A percentile compares a stretch with the other conserved stretches of the same genome.
Evolutionary conservation across 1,140 invertebrate species (phyloP).

Genomic region (Penaeus indicus): DNA sequence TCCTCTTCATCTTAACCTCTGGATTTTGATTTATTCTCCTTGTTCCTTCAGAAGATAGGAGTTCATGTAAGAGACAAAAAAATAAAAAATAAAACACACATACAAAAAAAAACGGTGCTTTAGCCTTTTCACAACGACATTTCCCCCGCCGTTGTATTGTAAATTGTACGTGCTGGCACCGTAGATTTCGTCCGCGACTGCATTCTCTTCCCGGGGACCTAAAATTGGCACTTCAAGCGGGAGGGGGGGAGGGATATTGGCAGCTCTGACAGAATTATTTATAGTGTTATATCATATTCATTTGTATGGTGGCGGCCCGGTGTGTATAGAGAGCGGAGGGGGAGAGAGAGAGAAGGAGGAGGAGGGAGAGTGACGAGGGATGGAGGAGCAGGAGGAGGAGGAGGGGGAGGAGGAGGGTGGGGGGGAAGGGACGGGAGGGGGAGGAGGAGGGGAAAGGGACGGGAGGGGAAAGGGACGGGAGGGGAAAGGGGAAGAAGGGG

Average conservation of each 20-base stretch:
- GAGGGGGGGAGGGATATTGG: constrained; percentile 33
- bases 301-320: constrained; percentile 38
- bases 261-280: constrained; percentile 40
- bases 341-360: neutral
- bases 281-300: constrained; percentile 39
- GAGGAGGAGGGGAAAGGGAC: neutral
- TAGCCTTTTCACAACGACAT: no score
- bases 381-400: neutral
- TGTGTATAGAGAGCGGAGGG: neutral
- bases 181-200: neutral
- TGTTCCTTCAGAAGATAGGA: no score
- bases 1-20: no score
- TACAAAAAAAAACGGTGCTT: no score
- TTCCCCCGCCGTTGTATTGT: no score
- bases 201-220: neutral
- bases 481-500: neutral
- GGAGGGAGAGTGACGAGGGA: neutral
- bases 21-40: no score
- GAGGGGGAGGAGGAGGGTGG: neutral
- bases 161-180: no score
- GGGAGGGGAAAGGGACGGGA: neutral
- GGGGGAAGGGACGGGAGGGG: neutral
- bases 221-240: constrained; percentile 44
- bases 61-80: no score
- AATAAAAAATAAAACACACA: no score